phyloP scores from a whole-genome alignment of 2,888 invertebrate species.

The Epinotia nisella region DNA sequence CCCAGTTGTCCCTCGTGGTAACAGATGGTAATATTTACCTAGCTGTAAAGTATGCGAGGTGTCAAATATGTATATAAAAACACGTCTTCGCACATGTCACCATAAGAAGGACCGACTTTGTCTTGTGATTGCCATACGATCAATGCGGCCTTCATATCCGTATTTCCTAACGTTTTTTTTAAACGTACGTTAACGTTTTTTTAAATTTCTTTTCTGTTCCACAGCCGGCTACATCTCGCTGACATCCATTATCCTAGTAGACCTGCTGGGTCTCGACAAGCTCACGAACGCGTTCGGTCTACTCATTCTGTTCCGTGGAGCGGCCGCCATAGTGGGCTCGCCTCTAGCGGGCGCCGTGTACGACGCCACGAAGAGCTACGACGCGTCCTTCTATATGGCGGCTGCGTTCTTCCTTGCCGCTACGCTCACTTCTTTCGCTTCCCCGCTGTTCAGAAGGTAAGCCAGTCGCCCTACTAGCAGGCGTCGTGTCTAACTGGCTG shows the following conservation, averaged over 20 bases:
- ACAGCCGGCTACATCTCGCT: conserved; percentile 98
- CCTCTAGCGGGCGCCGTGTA: conserved; percentile 95
- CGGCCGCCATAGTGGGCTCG: conserved; percentile 95
- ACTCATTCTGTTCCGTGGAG: conserved; percentile 97
- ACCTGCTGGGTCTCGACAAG: conserved; percentile 97
- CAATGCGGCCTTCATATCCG: too few species aligned
- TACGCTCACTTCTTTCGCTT: conserved; percentile 92
- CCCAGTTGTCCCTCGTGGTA: too few species aligned
- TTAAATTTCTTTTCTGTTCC: too few species aligned
- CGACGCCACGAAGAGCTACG: conserved; percentile 93
- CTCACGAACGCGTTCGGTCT: conserved; percentile 99
- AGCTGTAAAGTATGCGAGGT: too few species aligned
- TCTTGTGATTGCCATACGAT: too few species aligned
- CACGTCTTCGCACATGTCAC: too few species aligned
- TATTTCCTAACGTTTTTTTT: too few species aligned
- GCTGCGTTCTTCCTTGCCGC: conserved; percentile 94
- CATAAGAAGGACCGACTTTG: too few species aligned
- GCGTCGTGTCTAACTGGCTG: too few species aligned
- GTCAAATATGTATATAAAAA: too few species aligned
- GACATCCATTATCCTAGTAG: conserved; percentile 98
- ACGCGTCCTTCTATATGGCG: conserved; percentile 96
- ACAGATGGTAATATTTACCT: too few species aligned
- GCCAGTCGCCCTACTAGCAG: background rate
- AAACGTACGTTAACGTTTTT: too few species aligned
- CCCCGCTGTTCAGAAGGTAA: conserved; percentile 87